A percentile compares a stretch with the other conserved stretches of the same genome.
These are phyloP conservation scores for Carassius carassius DNA, from an alignment of 2,113 vertebrate species.

Conservation along the genomic window DNA sequence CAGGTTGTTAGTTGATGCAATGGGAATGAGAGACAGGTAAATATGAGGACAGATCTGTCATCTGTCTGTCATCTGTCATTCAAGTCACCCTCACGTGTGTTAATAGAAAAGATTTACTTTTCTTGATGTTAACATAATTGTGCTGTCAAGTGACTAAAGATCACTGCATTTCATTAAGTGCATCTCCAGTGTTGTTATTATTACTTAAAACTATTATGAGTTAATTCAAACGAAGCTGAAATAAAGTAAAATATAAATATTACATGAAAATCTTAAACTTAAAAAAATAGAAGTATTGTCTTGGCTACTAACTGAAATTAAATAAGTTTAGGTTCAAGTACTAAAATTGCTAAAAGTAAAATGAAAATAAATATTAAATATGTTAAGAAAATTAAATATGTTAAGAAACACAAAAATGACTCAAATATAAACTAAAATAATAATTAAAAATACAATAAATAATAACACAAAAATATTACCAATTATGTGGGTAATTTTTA, in stretches of 20 bases:
- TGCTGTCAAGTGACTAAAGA: background rate
- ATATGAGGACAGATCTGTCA: background rate
- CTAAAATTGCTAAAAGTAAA: too few species aligned
- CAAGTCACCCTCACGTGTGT: background rate
- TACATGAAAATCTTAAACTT: background rate
- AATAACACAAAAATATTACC: background rate
- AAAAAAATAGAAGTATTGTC: background rate
- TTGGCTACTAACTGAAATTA: too few species aligned
- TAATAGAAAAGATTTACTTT: background rate
- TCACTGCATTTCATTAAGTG: background rate
- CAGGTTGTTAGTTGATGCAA: conserved; percentile 11
- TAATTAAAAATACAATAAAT: background rate
- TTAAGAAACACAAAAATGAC: background rate
- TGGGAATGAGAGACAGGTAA: conserved; percentile 3
- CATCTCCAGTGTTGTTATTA: background rate
- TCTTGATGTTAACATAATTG: background rate
- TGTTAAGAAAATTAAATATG: background rate
- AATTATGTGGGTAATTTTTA: background rate
- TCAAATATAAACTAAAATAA: background rate
- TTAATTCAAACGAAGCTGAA: background rate
- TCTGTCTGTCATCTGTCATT: background rate
- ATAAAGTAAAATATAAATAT: background rate
- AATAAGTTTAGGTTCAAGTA: too few species aligned
- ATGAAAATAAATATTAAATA: too few species aligned
- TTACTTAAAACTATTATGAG: background rate